A percentile compares a stretch with the other conserved stretches of the same genome.
Evolutionary conservation across 2,113 vertebrate genomes (phyloP).

Genomic region (Calyptomena viridis): DNA sequence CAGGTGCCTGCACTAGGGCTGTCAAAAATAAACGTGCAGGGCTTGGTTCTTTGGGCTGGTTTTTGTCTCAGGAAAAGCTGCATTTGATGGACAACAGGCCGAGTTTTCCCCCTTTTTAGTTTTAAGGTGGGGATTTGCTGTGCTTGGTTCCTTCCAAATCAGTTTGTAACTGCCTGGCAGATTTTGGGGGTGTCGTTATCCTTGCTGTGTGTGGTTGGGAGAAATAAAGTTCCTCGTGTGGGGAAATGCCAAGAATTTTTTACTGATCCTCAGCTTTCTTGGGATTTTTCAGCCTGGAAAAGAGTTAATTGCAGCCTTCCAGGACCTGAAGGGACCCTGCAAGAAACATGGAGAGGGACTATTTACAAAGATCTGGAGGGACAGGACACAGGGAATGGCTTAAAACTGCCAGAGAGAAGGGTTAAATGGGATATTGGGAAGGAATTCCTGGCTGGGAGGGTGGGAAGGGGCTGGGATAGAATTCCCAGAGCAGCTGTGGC

Average conservation of each 20-base stretch:
- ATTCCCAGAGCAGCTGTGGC: background rate
- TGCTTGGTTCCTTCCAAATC: background rate
- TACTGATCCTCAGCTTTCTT: background rate
- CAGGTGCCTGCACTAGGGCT: background rate
- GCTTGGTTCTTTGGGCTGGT: background rate
- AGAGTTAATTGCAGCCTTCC: background rate
- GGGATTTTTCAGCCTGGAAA: background rate
- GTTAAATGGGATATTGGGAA: accelerated
- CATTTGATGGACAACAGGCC: background rate
- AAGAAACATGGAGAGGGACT: background rate
- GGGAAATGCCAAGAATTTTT: background rate
- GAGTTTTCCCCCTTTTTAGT: background rate
- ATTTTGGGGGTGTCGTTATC: background rate
- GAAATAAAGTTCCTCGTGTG: background rate
- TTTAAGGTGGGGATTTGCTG: background rate
- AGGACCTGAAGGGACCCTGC: background rate
- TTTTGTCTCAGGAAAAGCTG: background rate
- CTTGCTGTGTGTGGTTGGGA: background rate
- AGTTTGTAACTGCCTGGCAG: background rate
- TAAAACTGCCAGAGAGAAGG: background rate
- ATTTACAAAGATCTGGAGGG: background rate
- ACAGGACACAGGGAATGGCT: background rate
- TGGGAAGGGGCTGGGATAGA: background rate
- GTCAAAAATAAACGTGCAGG: slow-evolving; percentile 14
- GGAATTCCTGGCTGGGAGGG: accelerated